These are phyloP conservation scores for Gymnopithys bicolor DNA, from an alignment of 2,797 vertebrate genomes.

Conservation along the genomic window DNA sequence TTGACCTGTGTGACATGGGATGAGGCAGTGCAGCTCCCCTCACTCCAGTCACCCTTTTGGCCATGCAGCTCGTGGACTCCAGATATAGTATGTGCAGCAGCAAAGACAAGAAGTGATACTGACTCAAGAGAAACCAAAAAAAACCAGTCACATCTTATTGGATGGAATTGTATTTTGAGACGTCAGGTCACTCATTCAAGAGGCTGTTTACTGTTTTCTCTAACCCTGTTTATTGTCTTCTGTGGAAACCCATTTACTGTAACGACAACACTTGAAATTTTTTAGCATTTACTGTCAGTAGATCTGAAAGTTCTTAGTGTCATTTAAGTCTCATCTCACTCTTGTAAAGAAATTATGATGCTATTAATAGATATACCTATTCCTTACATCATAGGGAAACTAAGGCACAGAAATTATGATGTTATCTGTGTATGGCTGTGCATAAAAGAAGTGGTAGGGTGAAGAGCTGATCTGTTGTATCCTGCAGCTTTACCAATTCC, in stretches of 20 bases:
- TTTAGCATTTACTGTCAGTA: not conserved
- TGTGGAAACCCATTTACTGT: not conserved
- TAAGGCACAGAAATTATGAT: not conserved
- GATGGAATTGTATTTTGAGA: not conserved
- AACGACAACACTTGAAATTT: not conserved
- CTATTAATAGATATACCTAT: not conserved
- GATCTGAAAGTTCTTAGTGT: not conserved
- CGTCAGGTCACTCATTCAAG: not conserved
- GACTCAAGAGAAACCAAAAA: not conserved
- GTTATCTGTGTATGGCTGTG: not conserved
- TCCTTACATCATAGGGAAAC: not conserved
- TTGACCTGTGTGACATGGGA: not conserved
- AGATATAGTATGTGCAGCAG: not conserved
- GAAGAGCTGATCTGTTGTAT: not conserved
- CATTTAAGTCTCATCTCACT: not conserved
- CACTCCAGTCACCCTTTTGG: not conserved
- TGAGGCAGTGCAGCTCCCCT: not conserved
- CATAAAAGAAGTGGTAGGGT: not conserved
- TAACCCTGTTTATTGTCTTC: not conserved
- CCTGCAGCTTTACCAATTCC: not conserved
- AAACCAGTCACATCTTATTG: not conserved
- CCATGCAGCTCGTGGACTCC: not conserved
- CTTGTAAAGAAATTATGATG: not conserved
- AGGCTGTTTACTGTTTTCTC: not conserved
- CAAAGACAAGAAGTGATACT: not conserved